A percentile compares a stretch with the other conserved stretches of the same genome.
Evolutionary conservation across 2,888 invertebrate genomes (phyloP).

Genomic region (Spodoptera littoralis): DNA sequence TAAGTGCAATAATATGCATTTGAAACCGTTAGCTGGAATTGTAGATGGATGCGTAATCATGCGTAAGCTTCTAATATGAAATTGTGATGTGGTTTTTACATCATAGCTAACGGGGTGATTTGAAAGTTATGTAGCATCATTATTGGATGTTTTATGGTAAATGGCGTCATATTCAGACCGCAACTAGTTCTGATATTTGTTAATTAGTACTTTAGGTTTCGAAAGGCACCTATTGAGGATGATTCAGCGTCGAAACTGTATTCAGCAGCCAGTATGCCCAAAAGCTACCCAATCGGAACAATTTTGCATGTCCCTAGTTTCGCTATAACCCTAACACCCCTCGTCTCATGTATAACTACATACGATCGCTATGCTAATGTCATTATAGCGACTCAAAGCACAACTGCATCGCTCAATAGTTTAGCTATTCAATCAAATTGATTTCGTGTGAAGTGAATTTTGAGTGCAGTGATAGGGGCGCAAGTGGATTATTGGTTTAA

Average conservation of each 20-base stretch:
- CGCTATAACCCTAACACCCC: slow-evolving; percentile 23
- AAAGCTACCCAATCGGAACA: too few relatives aligned
- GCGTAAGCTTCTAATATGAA: slow-evolving; percentile 30
- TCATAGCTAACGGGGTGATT: slow-evolving; percentile 19
- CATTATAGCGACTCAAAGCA: slow-evolving; percentile 62
- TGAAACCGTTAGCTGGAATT: slow-evolving; percentile 31
- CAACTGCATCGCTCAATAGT: slow-evolving; percentile 42
- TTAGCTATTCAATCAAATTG: slow-evolving; percentile 52
- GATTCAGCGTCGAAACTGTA: too few relatives aligned
- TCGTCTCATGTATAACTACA: slow-evolving; percentile 19
- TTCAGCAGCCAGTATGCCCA: too few relatives aligned
- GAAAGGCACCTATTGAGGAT: too few relatives aligned
- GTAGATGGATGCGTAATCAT: slow-evolving; percentile 33
- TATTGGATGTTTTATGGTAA: slow-evolving; percentile 22
- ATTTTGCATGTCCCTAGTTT: too few relatives aligned
- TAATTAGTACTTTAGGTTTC: too few relatives aligned
- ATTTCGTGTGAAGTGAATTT: slow-evolving; percentile 52
- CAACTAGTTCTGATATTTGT: slow-evolving; percentile 6
- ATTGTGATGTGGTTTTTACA: slow-evolving; percentile 28
- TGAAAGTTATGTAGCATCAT: slow-evolving; percentile 21
- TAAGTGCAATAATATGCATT: slow-evolving; percentile 38
- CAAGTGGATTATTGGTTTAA: slow-evolving; percentile 1
- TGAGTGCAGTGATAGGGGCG: slow-evolving; percentile 28
- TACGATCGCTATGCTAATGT: slow-evolving; percentile 61
- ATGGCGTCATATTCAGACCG: slow-evolving; percentile 19